A percentile compares a stretch with the other conserved stretches of the same genome.
Conservation (phyloP, 2,113 vertebrate genomes). For the Triplophysa rosa region DNA sequence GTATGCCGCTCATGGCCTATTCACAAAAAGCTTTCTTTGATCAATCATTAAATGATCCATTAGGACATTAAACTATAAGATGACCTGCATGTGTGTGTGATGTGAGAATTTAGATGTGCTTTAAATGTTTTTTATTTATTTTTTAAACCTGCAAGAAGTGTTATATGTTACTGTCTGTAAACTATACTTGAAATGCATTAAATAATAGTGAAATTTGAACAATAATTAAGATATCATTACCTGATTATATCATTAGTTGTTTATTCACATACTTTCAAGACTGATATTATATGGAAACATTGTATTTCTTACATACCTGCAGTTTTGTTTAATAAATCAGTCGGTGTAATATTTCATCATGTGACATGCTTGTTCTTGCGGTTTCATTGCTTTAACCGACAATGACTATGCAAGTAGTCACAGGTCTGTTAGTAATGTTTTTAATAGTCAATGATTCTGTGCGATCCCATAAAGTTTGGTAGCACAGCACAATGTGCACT, state of each 20-base stretch:
- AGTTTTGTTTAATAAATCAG: background rate
- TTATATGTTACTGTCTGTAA: background rate
- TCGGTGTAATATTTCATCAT: background rate
- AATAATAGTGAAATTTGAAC: background rate
- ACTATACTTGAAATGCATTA: background rate
- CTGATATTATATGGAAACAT: background rate
- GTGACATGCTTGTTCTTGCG: background rate
- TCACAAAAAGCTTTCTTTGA: slow-evolving; percentile 69
- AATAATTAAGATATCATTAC: background rate
- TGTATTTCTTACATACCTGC: background rate
- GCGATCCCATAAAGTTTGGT: background rate
- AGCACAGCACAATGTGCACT: background rate
- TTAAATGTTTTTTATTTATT: slow-evolving; percentile 20
- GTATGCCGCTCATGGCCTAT: slow-evolving; percentile 44
- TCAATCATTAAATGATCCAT: slow-evolving; percentile 62
- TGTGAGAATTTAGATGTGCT: background rate
- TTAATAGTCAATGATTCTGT: background rate
- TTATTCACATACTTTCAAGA: background rate
- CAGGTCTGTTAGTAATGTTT: background rate
- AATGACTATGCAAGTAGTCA: background rate
- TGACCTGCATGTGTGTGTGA: background rate
- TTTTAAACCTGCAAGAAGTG: background rate
- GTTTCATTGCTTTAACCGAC: background rate
- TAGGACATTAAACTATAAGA: background rate
- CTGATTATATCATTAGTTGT: background rate